A percentile compares a stretch with the other conserved stretches of the same genome.
phyloP scores from a whole-genome alignment of 2,888 invertebrate genomes.

The Agrilus cyanescens region DNA sequence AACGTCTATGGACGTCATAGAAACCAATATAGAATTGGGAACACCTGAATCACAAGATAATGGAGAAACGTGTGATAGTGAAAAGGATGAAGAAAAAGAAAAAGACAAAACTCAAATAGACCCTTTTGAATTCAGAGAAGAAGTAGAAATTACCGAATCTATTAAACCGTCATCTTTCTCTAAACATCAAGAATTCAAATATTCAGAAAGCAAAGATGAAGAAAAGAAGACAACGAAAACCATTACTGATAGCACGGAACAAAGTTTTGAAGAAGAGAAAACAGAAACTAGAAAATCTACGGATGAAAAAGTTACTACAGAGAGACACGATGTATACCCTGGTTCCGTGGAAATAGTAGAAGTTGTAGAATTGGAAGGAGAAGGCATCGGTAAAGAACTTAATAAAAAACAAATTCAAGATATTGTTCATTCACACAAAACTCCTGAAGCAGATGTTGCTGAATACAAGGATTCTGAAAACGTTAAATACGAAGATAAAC shows the following conservation, averaged over 20 bases:
- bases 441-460: constrained; percentile 1
- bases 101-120: constrained; percentile 22
- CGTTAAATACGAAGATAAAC: constrained; percentile 6
- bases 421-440: constrained; percentile 25
- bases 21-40: neutral
- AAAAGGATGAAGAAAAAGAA: constrained; percentile 15
- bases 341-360: constrained; percentile 34
- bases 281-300: constrained; percentile 5
- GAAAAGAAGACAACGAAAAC: constrained; percentile 5
- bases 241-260: neutral
- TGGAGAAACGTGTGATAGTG: constrained; percentile 1
- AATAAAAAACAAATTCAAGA: constrained; percentile 30
- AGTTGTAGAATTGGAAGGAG: constrained; percentile 35
- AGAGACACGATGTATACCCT: constrained; percentile 11
- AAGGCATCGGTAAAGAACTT: constrained; percentile 28
- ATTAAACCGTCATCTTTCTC: constrained; percentile 13
- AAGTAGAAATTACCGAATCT: constrained; percentile 27
- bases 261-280: constrained; percentile 4
- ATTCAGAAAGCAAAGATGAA: constrained; percentile 14
- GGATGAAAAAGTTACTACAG: constrained; percentile 9
- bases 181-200: constrained; percentile 12
- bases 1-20: neutral
- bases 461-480: constrained; percentile 5
- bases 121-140: constrained; percentile 36
- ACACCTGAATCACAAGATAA: neutral